A percentile compares a stretch with the other conserved stretches of the same genome.
Evolutionary conservation across 2,113 vertebrate genomes (phyloP).

Genomic region (Cynocephalus volans): DNA sequence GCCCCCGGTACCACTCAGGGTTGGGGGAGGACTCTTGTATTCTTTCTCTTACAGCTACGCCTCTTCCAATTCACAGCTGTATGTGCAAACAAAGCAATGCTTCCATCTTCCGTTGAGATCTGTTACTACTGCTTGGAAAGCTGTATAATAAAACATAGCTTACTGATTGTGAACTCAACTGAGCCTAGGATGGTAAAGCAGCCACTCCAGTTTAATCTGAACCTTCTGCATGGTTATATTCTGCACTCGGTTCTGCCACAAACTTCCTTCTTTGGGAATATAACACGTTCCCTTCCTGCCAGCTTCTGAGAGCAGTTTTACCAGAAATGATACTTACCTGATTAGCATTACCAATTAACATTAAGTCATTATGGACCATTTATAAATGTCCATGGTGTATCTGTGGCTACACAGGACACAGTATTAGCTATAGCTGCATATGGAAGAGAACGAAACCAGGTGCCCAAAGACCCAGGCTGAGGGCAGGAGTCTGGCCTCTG

Average conservation of each 20-base stretch:
- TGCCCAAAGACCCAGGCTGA: accelerated
- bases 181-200: background rate
- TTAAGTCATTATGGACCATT: background rate
- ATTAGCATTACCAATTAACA: background rate
- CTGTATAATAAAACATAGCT: background rate
- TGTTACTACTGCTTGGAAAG: background rate
- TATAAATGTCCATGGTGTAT: background rate
- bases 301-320: constrained; percentile 5
- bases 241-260: background rate
- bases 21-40: accelerated
- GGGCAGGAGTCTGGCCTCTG: background rate
- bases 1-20: accelerated
- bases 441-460: background rate
- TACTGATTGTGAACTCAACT: background rate
- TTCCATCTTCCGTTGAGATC: background rate
- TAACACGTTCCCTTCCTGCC: background rate
- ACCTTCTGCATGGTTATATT: background rate
- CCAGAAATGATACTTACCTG: background rate
- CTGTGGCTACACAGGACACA: background rate
- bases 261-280: background rate
- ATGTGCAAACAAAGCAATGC: background rate
- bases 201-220: background rate
- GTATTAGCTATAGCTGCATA: background rate
- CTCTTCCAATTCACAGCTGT: background rate
- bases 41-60: background rate